These are phyloP conservation scores for Temnothorax curvispinosus DNA, from an alignment of 1,140 invertebrate genomes.

Conservation along the genomic window DNA sequence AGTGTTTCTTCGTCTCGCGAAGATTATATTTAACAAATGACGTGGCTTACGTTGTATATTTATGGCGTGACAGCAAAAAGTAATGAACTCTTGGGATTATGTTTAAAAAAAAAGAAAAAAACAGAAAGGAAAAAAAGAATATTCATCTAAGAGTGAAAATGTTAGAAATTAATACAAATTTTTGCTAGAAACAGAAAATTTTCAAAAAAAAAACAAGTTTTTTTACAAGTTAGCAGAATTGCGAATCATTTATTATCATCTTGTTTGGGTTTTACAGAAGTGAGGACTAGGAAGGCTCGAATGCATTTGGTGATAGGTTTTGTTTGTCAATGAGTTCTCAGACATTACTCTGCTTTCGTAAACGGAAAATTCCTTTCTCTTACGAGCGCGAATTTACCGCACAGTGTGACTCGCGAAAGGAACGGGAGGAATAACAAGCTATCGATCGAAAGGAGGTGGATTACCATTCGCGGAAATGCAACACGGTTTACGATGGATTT, in stretches of 20 bases:
- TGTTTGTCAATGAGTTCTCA: background rate
- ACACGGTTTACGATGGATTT: constrained; percentile 11
- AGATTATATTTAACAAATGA: background rate
- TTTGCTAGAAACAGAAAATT: too few species aligned
- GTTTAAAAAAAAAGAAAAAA: background rate
- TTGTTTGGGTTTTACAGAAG: background rate
- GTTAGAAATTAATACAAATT: background rate
- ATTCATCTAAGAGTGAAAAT: background rate
- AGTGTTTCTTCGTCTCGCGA: background rate
- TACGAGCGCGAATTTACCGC: constrained; percentile 1
- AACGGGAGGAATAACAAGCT: constrained; percentile 32
- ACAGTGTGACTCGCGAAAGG: background rate
- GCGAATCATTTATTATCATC: background rate
- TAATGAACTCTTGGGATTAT: background rate
- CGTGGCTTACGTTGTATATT: background rate
- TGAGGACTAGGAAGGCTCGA: background rate
- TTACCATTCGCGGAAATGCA: background rate
- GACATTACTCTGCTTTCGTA: constrained; percentile 5
- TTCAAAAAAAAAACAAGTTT: too few species aligned
- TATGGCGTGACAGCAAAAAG: background rate
- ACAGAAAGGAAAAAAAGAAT: background rate
- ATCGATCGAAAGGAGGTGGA: constrained; percentile 24
- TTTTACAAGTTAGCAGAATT: background rate
- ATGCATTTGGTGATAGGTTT: background rate
- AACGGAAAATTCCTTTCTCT: constrained; percentile 23